Percentiles rank a stretch among this genome's conserved stretches.
phyloP scores from a whole-genome alignment of 2,797 vertebrate species.

The Balearica regulorum region DNA sequence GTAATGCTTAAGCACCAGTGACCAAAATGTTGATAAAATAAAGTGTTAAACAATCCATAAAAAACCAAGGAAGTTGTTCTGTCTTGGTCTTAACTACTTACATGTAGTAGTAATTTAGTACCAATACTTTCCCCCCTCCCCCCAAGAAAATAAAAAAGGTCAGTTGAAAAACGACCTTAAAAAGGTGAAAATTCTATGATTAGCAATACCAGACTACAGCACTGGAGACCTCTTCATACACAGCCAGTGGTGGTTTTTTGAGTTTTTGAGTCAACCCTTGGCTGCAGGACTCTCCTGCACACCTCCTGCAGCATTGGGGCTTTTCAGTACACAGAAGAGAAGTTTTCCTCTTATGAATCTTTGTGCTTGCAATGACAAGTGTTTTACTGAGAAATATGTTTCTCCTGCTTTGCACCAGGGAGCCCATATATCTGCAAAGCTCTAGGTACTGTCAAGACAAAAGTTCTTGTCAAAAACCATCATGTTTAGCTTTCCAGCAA shows the following conservation, averaged over 20 bases:
- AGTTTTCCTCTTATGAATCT: not conserved
- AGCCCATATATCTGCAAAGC: not conserved
- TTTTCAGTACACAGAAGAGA: not conserved
- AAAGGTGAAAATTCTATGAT: not conserved
- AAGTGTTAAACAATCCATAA: not conserved
- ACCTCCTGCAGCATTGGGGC: rapidly evolving
- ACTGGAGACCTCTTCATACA: not conserved
- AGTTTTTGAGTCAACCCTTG: not conserved
- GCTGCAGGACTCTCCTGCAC: not conserved
- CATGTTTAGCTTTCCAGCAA: not conserved
- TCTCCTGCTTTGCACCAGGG: not conserved
- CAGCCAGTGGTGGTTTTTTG: not conserved
- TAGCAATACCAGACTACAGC: not conserved
- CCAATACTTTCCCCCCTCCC: not conserved
- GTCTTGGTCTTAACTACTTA: not conserved
- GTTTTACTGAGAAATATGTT: not conserved
- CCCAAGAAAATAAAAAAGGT: not conserved
- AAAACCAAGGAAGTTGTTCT: not conserved
- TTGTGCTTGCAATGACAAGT: not conserved
- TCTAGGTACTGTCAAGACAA: not conserved
- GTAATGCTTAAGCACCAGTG: not conserved
- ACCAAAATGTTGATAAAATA: not conserved
- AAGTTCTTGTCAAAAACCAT: not conserved
- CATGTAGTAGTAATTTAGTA: not conserved
- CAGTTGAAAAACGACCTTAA: not conserved